Conservation (phyloP, 2,888 invertebrate genomes). For the Drosophila pullipes region DNA sequence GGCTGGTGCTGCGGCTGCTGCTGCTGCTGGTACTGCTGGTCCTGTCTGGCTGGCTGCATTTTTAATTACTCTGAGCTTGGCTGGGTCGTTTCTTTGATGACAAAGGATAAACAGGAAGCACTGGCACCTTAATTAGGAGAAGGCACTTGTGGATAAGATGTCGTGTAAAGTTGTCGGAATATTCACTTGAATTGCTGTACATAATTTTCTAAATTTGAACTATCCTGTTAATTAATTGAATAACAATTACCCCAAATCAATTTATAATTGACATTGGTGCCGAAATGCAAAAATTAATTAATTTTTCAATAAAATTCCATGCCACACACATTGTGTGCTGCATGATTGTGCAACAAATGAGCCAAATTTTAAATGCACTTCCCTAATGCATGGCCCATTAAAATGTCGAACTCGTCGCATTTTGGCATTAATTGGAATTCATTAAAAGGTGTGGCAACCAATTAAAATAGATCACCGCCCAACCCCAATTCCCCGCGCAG, state of each 20-base stretch:
- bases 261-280: conserved; percentile 26
- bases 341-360: conserved; percentile 31
- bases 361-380: conserved; percentile 27
- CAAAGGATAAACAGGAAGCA: conserved; percentile 58
- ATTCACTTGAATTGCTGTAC: conserved; percentile 5
- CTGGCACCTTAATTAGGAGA: conserved; percentile 60
- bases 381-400: conserved; percentile 25
- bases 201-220: background rate
- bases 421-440: conserved; percentile 44
- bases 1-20: background rate
- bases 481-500: background rate
- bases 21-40: background rate
- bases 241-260: conserved; percentile 27
- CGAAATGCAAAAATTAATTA: conserved; percentile 21
- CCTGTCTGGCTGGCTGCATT: conserved; percentile 32
- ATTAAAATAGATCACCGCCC: conserved; percentile 36
- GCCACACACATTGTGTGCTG: conserved; percentile 13
- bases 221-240: conserved; percentile 27
- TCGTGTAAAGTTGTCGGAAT: conserved; percentile 19
- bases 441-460: conserved; percentile 43
- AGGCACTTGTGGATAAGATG: conserved; percentile 41
- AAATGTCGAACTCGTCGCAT: conserved; percentile 14
- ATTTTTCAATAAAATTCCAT: conserved; percentile 19
- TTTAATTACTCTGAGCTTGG: conserved; percentile 60
- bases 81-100: conserved; percentile 25